Evolutionary conservation across 2,888 invertebrate genomes (phyloP).

Genomic region (Microctonus brassicae): DNA sequence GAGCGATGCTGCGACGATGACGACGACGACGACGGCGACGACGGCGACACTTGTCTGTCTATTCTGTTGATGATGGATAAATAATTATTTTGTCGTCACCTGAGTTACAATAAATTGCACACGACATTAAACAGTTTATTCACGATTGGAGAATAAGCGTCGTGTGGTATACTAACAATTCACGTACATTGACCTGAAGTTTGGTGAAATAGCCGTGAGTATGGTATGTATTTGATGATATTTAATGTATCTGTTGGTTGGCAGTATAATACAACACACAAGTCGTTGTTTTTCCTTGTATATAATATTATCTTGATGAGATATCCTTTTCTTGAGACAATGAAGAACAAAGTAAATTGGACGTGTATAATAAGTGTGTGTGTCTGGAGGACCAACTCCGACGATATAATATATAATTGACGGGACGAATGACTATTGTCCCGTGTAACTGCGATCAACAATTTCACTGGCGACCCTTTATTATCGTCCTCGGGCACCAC

Average conservation of each 20-base stretch:
- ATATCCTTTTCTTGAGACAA: not conserved
- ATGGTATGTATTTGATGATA: too few relatives aligned
- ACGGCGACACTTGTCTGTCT: slow-evolving; percentile 14
- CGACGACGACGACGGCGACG: too few relatives aligned
- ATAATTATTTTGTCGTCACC: slow-evolving; percentile 69
- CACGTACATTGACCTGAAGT: slow-evolving; percentile 70
- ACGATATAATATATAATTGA: slow-evolving; percentile 38
- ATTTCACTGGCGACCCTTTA: slow-evolving; percentile 21
- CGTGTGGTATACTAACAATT: slow-evolving; percentile 71
- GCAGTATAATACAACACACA: slow-evolving; percentile 5
- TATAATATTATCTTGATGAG: too few relatives aligned
- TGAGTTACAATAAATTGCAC: slow-evolving; percentile 36
- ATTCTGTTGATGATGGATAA: slow-evolving; percentile 58
- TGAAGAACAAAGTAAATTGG: not conserved
- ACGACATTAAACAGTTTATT: not conserved
- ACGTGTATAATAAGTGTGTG: not conserved
- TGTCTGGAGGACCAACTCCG: slow-evolving; percentile 35
- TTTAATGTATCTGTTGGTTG: slow-evolving; percentile 14
- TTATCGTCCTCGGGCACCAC: slow-evolving; percentile 32
- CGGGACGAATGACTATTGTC: not conserved
- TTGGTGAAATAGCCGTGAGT: slow-evolving; percentile 69
- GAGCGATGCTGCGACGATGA: slow-evolving; percentile 67
- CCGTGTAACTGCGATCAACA: slow-evolving; percentile 17
- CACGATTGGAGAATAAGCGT: slow-evolving; percentile 18
- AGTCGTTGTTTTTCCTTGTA: slow-evolving; percentile 13